phyloP scores from a whole-genome alignment of 2,113 vertebrate genomes.

The Pimephales promelas region DNA sequence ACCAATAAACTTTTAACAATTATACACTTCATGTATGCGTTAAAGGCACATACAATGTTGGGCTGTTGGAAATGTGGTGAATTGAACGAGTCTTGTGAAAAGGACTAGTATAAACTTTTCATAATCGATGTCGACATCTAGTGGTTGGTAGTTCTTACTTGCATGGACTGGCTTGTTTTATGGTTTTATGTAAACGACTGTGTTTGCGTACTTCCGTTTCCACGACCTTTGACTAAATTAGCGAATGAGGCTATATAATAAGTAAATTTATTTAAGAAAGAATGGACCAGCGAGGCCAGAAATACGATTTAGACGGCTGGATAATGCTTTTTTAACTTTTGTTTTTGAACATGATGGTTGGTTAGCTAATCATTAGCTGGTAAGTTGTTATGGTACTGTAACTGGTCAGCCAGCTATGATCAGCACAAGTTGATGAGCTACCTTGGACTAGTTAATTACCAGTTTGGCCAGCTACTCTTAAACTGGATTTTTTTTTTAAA shows the following conservation, averaged over 20 bases:
- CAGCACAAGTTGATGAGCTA: not conserved
- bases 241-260: not conserved
- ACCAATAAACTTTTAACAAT: slow-evolving; percentile 33
- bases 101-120: not conserved
- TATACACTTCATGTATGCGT: not conserved
- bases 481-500: too few species aligned
- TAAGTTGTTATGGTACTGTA: not conserved
- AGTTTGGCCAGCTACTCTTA: not conserved
- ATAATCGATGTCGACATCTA: slow-evolving; percentile 45
- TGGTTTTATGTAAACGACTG: not conserved
- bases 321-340: not conserved
- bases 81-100: not conserved
- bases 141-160: not conserved
- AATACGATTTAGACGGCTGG: not conserved
- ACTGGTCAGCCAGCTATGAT: not conserved
- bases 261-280: not conserved
- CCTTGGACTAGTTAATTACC: not conserved
- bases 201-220: slow-evolving; percentile 25
- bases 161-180: not conserved
- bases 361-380: not conserved
- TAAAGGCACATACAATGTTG: not conserved
- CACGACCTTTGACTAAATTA: not conserved
- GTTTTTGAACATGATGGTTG: not conserved
- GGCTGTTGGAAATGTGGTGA: not conserved
- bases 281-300: not conserved